Evolutionary conservation across 2,888 invertebrate genomes (phyloP).

Genomic region (Drosophila antonietae): DNA sequence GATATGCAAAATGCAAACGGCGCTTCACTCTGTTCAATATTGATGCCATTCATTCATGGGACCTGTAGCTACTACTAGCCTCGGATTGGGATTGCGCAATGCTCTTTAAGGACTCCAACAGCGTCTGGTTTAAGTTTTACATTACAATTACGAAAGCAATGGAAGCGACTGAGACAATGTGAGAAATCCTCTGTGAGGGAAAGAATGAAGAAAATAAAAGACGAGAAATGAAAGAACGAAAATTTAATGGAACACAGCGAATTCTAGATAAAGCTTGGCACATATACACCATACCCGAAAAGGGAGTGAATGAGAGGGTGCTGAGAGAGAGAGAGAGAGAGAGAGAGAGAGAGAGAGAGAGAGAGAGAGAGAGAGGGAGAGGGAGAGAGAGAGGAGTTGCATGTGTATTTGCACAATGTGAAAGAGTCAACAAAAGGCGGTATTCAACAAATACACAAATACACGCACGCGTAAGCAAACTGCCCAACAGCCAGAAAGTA

Average conservation of each 20-base stretch:
- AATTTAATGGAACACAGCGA: slow-evolving; percentile 52
- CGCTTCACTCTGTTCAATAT: slow-evolving; percentile 47
- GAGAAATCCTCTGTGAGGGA: background rate
- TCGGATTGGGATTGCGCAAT: background rate
- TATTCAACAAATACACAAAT: slow-evolving; percentile 54
- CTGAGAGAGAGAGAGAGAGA: too few relatives aligned
- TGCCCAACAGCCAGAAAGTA: slow-evolving; percentile 61
- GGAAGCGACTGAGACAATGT: slow-evolving; percentile 13
- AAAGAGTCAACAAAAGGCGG: slow-evolving; percentile 67
- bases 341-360: too few relatives aligned
- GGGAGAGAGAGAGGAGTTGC: slow-evolving; percentile 8
- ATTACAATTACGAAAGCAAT: slow-evolving; percentile 15
- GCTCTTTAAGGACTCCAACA: slow-evolving; percentile 28
- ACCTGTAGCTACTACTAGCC: slow-evolving; percentile 8
- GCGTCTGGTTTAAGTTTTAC: background rate
- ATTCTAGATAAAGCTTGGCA: slow-evolving; percentile 67
- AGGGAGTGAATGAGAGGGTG: too few relatives aligned
- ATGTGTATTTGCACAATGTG: slow-evolving; percentile 63
- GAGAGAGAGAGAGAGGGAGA: background rate
- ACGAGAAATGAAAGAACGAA: slow-evolving; percentile 13
- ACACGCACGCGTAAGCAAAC: slow-evolving; percentile 46
- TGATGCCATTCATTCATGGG: slow-evolving; percentile 35
- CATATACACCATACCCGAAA: slow-evolving; percentile 33
- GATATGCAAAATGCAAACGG: slow-evolving; percentile 70
- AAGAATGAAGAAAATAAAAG: background rate